phyloP scores from a whole-genome alignment of 2,113 vertebrate genomes.

The Aspidoscelis tigris region DNA sequence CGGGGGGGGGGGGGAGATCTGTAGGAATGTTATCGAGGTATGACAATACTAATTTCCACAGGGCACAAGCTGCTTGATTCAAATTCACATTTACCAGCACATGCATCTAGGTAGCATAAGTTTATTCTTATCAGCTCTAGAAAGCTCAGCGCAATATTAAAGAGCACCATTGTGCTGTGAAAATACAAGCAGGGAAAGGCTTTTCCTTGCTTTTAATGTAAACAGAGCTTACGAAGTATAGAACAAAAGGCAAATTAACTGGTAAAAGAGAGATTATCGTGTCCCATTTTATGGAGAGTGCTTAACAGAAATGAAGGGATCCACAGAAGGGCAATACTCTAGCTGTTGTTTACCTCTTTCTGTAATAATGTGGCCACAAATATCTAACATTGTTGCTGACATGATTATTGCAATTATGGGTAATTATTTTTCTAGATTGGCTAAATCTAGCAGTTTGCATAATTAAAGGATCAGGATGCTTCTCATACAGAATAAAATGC shows the following conservation, averaged over 20 bases:
- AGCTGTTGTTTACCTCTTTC: not conserved
- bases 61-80: slow-evolving; percentile 16
- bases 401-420: too few relatives aligned
- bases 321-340: not conserved
- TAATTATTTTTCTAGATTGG: too few relatives aligned
- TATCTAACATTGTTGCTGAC: too few relatives aligned
- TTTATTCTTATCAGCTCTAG: slow-evolving; percentile 35
- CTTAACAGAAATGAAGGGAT: slow-evolving; percentile 26
- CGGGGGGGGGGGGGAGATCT: slow-evolving; percentile 15
- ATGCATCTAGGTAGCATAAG: slow-evolving; percentile 9
- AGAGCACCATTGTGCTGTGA: not conserved
- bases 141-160: slow-evolving; percentile 22
- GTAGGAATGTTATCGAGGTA: slow-evolving; percentile 31
- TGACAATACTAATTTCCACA: slow-evolving; percentile 39
- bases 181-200: not conserved
- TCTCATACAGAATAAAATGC: too few relatives aligned
- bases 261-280: not conserved
- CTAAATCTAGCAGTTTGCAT: too few relatives aligned
- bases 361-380: too few relatives aligned
- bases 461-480: too few relatives aligned
- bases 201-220: slow-evolving; percentile 12
- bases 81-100: slow-evolving; percentile 15
- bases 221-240: slow-evolving; percentile 23
- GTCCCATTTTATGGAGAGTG: not conserved
- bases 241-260: slow-evolving; percentile 24